Evolutionary conservation across 37 sponge, comb jelly and placozoan species (phyloP).

Genomic region (Theonella swinhoei): DNA sequence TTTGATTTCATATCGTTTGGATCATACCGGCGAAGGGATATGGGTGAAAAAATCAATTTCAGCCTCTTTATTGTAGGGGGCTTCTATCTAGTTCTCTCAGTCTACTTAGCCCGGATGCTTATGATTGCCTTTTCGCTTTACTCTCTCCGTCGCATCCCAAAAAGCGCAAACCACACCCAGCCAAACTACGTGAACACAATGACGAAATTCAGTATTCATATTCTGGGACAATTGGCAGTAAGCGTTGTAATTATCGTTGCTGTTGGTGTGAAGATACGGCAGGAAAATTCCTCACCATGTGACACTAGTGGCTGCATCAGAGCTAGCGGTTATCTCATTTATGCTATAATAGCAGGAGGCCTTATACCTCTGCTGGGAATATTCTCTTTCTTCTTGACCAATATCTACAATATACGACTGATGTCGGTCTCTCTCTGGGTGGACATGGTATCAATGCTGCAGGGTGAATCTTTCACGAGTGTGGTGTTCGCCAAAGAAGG

Average conservation of each 20-base stretch:
- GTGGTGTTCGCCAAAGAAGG: slow-evolving; percentile 12
- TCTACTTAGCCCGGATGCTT: slow-evolving; percentile 44
- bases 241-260: slow-evolving; percentile 1
- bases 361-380: slow-evolving; percentile 30
- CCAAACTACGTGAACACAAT: background rate
- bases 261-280: slow-evolving; percentile 37
- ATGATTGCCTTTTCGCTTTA: slow-evolving; percentile 6
- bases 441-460: slow-evolving; percentile 41
- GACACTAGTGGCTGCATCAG: background rate
- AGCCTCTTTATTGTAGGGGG: slow-evolving; percentile 29
- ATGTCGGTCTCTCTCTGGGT: slow-evolving; percentile 29
- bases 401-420: slow-evolving; percentile 23
- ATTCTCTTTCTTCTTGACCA: slow-evolving; percentile 28
- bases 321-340: slow-evolving; percentile 27
- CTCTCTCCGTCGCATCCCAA: slow-evolving; percentile 10
- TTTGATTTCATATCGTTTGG: slow-evolving; percentile 22
- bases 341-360: slow-evolving; percentile 15
- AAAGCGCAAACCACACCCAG: background rate
- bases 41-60: slow-evolving; percentile 10
- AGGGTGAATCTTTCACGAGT: slow-evolving; percentile 30
- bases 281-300: slow-evolving; percentile 27
- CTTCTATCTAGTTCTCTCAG: slow-evolving; percentile 38
- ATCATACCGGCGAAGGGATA: background rate
- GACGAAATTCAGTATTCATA: background rate
- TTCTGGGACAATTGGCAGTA: slow-evolving; percentile 17